Evolutionary conservation across 2,888 invertebrate species (phyloP), one percentile per base, ranked within the genome.

Genomic region (Furcula furcula): DNA sequence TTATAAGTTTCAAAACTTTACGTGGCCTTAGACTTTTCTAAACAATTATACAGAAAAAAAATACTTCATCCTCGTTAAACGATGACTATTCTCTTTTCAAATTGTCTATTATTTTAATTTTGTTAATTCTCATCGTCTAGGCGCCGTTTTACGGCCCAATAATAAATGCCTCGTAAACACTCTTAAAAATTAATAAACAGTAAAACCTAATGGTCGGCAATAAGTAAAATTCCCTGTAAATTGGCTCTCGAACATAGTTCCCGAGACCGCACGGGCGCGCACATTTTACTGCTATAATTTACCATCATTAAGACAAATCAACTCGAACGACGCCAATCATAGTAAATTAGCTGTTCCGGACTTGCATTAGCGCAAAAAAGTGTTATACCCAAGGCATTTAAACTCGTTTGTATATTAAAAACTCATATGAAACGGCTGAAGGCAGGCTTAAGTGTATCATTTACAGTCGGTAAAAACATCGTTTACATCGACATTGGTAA

Each of bases 271-370:
- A 73, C 75, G 76, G 69, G 65, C 61, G 60, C 29, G 45, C 52
- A 52, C 61, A 60, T 69, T 76, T 79, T 73, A 70, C 65, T 50
- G 65, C 62, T 39, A 67, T 75, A 79, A 87, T 87, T 85, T 83
- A 69, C 63, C 66, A 65, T 75, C 84, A 86, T 87, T 85, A 85
- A 65, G 68, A 72, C 72, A 76, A 85, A 83, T 83, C 79, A 78
- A 72, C 63, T 56, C 51, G 59, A 76, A 72, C 63, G 77, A 76
- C 62, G 74, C 68, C 80, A 76, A 85, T 87, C 74, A 66, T 61
- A 63, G 44, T 68, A 83, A 84, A 86, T 87, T 76, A 81, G 71
- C 69, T 76, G 77, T 82, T 80, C 71, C 72, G 62, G 65, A 52
- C 55, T 55, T 60, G 47, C 61, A 67, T 76, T 73, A 76, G 61